Conservation (phyloP, 1,140 invertebrate species). For the Orius laevigatus region DNA sequence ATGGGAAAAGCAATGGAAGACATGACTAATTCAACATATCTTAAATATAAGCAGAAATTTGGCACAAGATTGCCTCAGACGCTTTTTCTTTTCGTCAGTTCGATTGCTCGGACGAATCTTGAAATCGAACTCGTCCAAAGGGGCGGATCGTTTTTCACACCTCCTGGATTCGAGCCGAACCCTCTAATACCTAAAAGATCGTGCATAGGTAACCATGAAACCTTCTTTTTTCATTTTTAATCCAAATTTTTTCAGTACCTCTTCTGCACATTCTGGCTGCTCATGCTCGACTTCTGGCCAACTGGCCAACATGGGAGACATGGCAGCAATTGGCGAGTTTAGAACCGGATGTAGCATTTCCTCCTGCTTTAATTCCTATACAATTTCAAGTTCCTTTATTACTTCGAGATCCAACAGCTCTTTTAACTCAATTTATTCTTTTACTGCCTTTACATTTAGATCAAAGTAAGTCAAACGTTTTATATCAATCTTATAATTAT, state of each 20-base stretch:
- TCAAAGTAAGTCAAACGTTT: constrained; percentile 42
- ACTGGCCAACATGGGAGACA: constrained; percentile 45
- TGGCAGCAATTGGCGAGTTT: constrained; percentile 44
- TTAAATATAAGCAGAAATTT: constrained; percentile 37
- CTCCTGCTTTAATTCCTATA: constrained; percentile 31
- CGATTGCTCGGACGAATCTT: constrained; percentile 80
- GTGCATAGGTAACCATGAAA: constrained; percentile 55
- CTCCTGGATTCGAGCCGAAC: constrained; percentile 31
- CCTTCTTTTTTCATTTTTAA: constrained; percentile 14
- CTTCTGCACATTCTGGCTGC: constrained; percentile 73
- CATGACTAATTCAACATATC: constrained; percentile 63
- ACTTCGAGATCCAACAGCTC: constrained; percentile 62
- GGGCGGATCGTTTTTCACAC: constrained; percentile 52
- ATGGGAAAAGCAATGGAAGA: constrained; percentile 86
- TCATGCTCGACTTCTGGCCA: constrained; percentile 55
- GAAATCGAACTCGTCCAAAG: constrained; percentile 81
- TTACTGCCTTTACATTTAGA: constrained; percentile 70
- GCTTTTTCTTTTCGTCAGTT: constrained; percentile 75
- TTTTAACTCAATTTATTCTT: constrained; percentile 74
- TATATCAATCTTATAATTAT: constrained; percentile 2
- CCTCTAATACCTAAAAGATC: constrained; percentile 58
- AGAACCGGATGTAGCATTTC: constrained; percentile 22
- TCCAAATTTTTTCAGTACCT: constrained; percentile 44
- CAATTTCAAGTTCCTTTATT: constrained; percentile 62
- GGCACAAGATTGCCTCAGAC: constrained; percentile 45